Percentiles rank a stretch among this genome's conserved stretches.
These are phyloP conservation scores for Euzophera pinguis DNA, from an alignment of 2,888 invertebrate genomes.

Conservation along the genomic window DNA sequence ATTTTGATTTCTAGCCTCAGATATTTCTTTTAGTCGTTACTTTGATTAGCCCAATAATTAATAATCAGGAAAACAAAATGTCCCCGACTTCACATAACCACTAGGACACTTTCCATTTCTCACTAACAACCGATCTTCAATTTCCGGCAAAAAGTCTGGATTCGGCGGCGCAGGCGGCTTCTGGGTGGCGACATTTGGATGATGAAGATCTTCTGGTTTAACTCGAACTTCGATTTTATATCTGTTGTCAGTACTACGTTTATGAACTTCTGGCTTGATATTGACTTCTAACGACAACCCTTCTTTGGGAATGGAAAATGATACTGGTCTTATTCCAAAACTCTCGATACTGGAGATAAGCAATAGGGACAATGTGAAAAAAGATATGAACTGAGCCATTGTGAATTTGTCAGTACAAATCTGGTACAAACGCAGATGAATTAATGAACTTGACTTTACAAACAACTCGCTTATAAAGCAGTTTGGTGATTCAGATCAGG, in stretches of 20 bases:
- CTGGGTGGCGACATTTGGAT: background rate
- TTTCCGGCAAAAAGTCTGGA: slow-evolving; percentile 12
- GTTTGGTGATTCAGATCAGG: background rate
- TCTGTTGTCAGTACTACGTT: background rate
- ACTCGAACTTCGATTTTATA: background rate
- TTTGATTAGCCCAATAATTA: background rate
- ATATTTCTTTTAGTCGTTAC: background rate
- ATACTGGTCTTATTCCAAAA: background rate
- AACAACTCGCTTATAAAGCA: background rate
- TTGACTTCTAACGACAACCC: background rate
- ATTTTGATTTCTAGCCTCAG: no score
- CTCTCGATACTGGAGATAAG: background rate
- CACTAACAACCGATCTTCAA: slow-evolving; percentile 27
- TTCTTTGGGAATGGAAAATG: background rate
- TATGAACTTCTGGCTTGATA: background rate
- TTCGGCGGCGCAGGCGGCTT: background rate
- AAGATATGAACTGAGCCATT: background rate
- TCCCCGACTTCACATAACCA: slow-evolving; percentile 28
- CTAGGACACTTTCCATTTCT: slow-evolving; percentile 27
- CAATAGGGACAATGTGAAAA: background rate
- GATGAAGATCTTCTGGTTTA: background rate
- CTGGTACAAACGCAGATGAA: background rate
- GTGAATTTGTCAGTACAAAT: background rate
- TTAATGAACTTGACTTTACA: background rate
- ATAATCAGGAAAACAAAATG: slow-evolving; percentile 33